These are phyloP conservation scores for Cenopis cana DNA, from an alignment of 2,888 invertebrate species.

Conservation along the genomic window DNA sequence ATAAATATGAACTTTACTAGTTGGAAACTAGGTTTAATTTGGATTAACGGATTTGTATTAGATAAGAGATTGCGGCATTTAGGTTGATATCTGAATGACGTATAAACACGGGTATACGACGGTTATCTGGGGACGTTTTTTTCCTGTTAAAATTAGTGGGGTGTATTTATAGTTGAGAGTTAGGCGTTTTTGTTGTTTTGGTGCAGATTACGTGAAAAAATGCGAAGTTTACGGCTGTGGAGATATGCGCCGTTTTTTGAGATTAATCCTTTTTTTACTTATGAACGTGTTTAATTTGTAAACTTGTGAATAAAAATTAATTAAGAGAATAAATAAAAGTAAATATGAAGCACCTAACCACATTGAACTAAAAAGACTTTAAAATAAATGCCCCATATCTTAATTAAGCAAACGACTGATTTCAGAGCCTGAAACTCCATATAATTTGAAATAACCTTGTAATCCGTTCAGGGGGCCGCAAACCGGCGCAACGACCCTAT, in stretches of 20 bases:
- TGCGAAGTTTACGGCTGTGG: slow-evolving; percentile 1
- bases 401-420: too few relatives aligned
- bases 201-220: slow-evolving; percentile 21
- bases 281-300: not conserved
- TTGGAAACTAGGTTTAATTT: slow-evolving; percentile 6
- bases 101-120: slow-evolving; percentile 26
- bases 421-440: too few relatives aligned
- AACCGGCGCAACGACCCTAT: too few relatives aligned
- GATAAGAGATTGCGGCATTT: slow-evolving; percentile 9
- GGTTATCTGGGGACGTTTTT: slow-evolving; percentile 30
- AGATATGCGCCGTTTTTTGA: not conserved
- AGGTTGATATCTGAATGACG: slow-evolving; percentile 30
- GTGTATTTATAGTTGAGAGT: slow-evolving; percentile 26
- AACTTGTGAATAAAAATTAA: not conserved
- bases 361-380: too few relatives aligned
- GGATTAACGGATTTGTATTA: not conserved
- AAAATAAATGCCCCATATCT: too few relatives aligned
- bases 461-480: too few relatives aligned
- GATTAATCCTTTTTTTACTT: not conserved
- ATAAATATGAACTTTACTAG: not conserved
- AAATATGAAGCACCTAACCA: too few relatives aligned
- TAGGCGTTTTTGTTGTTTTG: slow-evolving; percentile 27
- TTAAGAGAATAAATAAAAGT: not conserved
- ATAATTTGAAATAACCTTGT: too few relatives aligned
- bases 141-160: slow-evolving; percentile 34